A percentile compares a stretch with the other conserved stretches of the same genome.
Conservation (phyloP, 1,140 invertebrate genomes). For the Pseudobourletiella spinata region DNA sequence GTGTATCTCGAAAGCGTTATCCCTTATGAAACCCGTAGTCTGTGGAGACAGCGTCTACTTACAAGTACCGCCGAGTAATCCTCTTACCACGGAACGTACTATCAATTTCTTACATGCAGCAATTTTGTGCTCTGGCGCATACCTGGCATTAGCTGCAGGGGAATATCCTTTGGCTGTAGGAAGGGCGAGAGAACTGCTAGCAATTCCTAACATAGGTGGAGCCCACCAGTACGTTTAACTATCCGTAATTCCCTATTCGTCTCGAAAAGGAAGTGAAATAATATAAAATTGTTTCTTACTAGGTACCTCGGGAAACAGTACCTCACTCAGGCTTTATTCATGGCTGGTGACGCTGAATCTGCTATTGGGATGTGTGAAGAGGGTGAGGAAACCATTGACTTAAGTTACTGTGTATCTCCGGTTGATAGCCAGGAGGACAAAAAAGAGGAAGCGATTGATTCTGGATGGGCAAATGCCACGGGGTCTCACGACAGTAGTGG, state of each 20-base stretch:
- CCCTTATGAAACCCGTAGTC: constrained; percentile 47
- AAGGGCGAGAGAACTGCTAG: constrained; percentile 13
- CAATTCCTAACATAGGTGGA: constrained; percentile 12
- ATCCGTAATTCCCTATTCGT: not conserved
- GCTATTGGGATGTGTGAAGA: constrained; percentile 4
- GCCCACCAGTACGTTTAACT: constrained; percentile 13
- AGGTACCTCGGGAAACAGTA: constrained; percentile 28
- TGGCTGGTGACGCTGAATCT: constrained; percentile 4
- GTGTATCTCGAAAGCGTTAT: constrained; percentile 77
- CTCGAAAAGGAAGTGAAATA: not conserved
- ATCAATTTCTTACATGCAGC: constrained; percentile 27
- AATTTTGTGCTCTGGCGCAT: constrained; percentile 23
- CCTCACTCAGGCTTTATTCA: constrained; percentile 25
- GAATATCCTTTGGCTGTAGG: constrained; percentile 16
- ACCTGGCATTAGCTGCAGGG: constrained; percentile 18
- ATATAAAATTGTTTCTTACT: not conserved
- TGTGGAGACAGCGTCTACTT: no score
- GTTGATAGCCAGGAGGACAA: constrained; percentile 1
- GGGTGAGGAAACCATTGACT: constrained; percentile 7
- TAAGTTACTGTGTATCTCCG: constrained; percentile 1
- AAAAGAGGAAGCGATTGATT: constrained; percentile 6
- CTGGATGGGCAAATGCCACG: constrained; percentile 4
- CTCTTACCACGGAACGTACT: constrained; percentile 18
- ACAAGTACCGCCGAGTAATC: constrained; percentile 24
- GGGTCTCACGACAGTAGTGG: not conserved